These are phyloP conservation scores for Chloroclysta siterata DNA, from an alignment of 2,888 invertebrate genomes.

Conservation along the genomic window DNA sequence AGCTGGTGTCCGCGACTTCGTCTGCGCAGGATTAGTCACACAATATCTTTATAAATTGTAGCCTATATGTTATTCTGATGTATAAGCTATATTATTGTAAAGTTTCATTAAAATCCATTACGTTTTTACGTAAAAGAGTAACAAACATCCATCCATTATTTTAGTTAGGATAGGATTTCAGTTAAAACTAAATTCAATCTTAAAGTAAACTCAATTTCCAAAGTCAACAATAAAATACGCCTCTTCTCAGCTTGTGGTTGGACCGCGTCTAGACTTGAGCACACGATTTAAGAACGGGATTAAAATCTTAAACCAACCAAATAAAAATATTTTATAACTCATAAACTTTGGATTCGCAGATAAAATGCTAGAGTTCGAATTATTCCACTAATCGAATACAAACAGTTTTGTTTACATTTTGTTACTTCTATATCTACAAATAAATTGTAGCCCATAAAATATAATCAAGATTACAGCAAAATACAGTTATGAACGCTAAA, in stretches of 20 bases:
- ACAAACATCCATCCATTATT: too few species aligned
- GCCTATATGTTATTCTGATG: too few species aligned
- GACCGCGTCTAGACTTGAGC: slow-evolving; percentile 48
- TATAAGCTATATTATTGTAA: too few species aligned
- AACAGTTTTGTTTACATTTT: neutral
- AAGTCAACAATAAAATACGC: slow-evolving; percentile 35
- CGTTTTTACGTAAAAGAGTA: too few species aligned
- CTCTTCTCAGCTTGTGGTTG: slow-evolving; percentile 31
- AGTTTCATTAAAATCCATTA: too few species aligned
- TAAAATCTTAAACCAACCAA: slow-evolving; percentile 40
- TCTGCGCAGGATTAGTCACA: too few species aligned
- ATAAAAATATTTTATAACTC: slow-evolving; percentile 42
- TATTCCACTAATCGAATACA: slow-evolving; percentile 16
- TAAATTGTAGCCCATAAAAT: neutral
- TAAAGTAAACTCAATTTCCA: slow-evolving; percentile 32
- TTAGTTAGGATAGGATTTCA: too few species aligned
- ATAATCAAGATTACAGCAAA: slow-evolving; percentile 2
- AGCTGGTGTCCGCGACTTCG: too few species aligned
- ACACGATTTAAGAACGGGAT: slow-evolving; percentile 47
- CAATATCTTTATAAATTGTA: too few species aligned
- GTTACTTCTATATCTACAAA: neutral
- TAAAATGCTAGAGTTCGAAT: slow-evolving; percentile 9
- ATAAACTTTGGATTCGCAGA: slow-evolving; percentile 27
- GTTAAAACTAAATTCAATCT: neutral
- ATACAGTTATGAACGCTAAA: too few species aligned